Evolutionary conservation across 2,797 vertebrate genomes (phyloP), one percentile per base, ranked within the genome.

Genomic region (Anniella stebbinsi): DNA sequence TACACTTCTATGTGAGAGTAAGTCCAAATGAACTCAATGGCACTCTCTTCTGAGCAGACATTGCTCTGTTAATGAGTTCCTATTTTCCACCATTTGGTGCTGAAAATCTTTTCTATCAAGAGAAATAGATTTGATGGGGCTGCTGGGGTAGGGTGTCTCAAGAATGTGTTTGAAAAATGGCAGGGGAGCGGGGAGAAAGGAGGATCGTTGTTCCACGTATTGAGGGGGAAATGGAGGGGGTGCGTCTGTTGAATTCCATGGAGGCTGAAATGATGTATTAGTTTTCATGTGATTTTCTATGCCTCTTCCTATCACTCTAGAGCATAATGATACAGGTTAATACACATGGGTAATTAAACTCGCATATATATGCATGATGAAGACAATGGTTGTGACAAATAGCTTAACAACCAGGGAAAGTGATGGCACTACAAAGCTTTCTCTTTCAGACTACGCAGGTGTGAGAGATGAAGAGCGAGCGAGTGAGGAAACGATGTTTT

Each of bases 311-410:
- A 89, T 89, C 84, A 86, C 77, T 67, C 30, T 25, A 57, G 63
- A 80, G 73, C 41, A 41, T 86, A 78, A 82, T 77, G 78, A 77
- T 89, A 36, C 72, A 91, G 87, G 88, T 83, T 91, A 87, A 87
- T 89, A 86, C 72, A 91, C 78, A 77, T 70, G 78, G 78, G 72
- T 82, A 91, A 91, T 91, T 91, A 89, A 76, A 89, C 57, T 60
- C 38, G 25, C 30, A 41, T 89, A 81, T 67, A 86, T 83, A 82
- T 87, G 78, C 72, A 77, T 45, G 70, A 83, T 83, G 60, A 89
- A 89, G 91, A 89, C 87, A 87, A 80, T 78, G 86, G 83, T 82
- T 83, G 70, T 89, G 84, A 91, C 84, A 89, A 83, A 87, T 83
- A 83, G 78, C 63, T 87, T 60, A 70, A 83, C 72, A 77, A 57